Evolutionary conservation across 2,797 vertebrate genomes (phyloP).

Genomic region (Etheostoma nigrum): DNA sequence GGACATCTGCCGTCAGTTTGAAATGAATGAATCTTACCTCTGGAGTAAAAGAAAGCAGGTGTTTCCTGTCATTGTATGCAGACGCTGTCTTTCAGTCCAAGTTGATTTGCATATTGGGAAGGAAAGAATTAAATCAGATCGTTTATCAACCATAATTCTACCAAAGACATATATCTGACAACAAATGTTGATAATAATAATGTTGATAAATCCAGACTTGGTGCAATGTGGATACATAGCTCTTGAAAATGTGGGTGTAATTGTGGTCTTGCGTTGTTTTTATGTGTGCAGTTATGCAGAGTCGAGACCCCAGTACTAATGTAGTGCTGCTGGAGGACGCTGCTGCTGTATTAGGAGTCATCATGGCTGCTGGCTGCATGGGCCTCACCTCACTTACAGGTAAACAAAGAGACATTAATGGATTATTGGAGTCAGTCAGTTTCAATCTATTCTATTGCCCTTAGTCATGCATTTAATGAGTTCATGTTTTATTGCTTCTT

Average conservation of each 20-base stretch:
- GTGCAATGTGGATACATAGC: background rate
- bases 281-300: constrained; percentile 90
- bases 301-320: constrained; percentile 97
- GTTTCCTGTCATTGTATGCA: background rate
- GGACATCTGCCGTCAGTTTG: background rate
- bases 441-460: background rate
- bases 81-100: background rate
- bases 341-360: constrained; percentile 95
- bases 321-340: constrained; percentile 96
- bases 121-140: background rate
- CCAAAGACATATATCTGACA: background rate
- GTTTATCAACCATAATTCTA: background rate
- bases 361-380: constrained; percentile 94
- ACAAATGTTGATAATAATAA: background rate
- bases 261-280: background rate
- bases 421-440: background rate
- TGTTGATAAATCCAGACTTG: background rate
- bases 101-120: background rate
- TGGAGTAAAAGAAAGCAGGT: background rate
- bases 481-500: background rate
- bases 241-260: background rate
- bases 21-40: background rate
- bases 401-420: constrained; percentile 63
- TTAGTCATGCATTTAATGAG: background rate
- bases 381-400: constrained; percentile 97